phyloP scores from a whole-genome alignment of 1,140 invertebrate genomes.

The Macrocentrus cingulum region DNA sequence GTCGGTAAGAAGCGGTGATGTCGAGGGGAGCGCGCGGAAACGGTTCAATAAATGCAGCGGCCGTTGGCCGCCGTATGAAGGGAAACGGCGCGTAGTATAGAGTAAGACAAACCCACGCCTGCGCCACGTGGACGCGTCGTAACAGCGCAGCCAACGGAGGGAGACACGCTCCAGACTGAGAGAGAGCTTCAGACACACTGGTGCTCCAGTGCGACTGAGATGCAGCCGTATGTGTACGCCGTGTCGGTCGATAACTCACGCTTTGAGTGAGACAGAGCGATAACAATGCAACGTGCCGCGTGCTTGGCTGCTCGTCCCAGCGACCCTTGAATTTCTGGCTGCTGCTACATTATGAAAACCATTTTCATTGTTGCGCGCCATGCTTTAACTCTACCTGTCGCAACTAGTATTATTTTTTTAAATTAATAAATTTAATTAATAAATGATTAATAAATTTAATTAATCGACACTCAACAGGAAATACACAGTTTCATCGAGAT shows the following conservation, averaged over 20 bases:
- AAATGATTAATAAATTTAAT: no score
- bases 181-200: no score
- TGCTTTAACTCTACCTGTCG: no score
- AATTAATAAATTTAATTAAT: no score
- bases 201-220: slow-evolving; percentile 13
- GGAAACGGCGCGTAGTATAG: slow-evolving; percentile 28
- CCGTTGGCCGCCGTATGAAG: slow-evolving; percentile 22
- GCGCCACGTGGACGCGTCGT: slow-evolving; percentile 39
- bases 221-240: neutral
- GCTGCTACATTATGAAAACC: neutral
- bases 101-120: slow-evolving; percentile 48
- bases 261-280: slow-evolving; percentile 35
- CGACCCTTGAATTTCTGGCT: neutral
- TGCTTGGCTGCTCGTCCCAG: neutral
- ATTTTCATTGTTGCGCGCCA: no score
- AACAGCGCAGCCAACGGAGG: neutral
- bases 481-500: no score
- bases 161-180: slow-evolving; percentile 9
- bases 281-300: slow-evolving; percentile 41
- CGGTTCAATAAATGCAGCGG: slow-evolving; percentile 45
- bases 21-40: slow-evolving; percentile 18
- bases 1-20: slow-evolving; percentile 18
- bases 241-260: slow-evolving; percentile 32
- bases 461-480: no score
- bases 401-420: no score